Evolutionary conservation across 2,113 vertebrate genomes (phyloP).

Genomic region (Chloropsis cyanopogon): DNA sequence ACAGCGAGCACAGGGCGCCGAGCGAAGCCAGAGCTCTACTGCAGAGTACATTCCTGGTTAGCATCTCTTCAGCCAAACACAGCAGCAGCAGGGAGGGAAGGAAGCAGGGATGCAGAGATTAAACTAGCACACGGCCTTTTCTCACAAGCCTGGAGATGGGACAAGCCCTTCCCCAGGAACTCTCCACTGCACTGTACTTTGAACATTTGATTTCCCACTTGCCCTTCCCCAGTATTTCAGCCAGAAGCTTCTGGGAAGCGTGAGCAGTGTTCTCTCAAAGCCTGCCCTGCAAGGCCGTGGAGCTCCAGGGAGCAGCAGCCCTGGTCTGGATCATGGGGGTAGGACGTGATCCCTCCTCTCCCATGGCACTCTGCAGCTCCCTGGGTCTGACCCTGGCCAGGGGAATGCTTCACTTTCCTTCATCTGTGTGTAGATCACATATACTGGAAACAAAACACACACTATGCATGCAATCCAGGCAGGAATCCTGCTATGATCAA

Average conservation of each 20-base stretch:
- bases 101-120: not conserved
- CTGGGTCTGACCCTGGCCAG: not conserved
- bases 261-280: not conserved
- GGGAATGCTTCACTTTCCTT: not conserved
- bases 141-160: not conserved
- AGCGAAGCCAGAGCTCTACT: not conserved
- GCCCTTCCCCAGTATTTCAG: not conserved
- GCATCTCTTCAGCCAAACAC: not conserved
- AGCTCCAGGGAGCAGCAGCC: not conserved
- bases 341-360: not conserved
- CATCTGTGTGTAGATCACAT: slow-evolving; percentile 13
- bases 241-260: fast-evolving
- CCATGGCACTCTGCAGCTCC: not conserved
- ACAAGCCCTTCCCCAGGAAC: not conserved
- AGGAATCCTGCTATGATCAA: slow-evolving; percentile 45
- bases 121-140: not conserved
- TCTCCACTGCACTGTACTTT: not conserved
- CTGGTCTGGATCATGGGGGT: not conserved
- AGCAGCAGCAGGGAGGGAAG: not conserved
- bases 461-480: slow-evolving; percentile 61
- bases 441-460: slow-evolving; percentile 45
- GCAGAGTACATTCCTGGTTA: not conserved
- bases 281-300: not conserved
- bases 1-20: not conserved
- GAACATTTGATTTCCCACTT: not conserved